Evolutionary conservation across 2,888 invertebrate genomes (phyloP).

Genomic region (Ennomos fuscantarius): DNA sequence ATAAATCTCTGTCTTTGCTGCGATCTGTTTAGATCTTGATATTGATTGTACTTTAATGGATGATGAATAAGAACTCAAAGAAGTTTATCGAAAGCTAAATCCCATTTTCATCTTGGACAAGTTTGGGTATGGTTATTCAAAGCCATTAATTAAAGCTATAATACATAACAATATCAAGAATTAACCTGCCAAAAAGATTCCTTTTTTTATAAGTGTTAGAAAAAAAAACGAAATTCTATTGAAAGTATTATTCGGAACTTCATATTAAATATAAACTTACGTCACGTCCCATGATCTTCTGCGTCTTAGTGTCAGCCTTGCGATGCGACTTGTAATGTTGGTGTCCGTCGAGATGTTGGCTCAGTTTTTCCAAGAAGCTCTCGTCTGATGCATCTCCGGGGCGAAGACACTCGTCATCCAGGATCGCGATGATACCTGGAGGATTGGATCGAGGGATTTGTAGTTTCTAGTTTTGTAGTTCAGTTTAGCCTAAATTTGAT

Average conservation of each 20-base stretch:
- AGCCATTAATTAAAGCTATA: not conserved
- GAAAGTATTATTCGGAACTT: not conserved
- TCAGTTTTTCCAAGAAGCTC: slow-evolving; percentile 93
- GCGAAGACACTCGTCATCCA: slow-evolving; percentile 96
- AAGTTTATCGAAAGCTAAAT: too few relatives aligned
- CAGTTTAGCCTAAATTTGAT: too few relatives aligned
- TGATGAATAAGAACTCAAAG: too few relatives aligned
- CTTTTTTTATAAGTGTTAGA: too few relatives aligned
- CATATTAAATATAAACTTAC: slow-evolving; percentile 78
- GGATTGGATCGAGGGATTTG: not conserved
- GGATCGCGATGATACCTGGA: slow-evolving; percentile 90
- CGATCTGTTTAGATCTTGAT: not conserved
- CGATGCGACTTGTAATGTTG: slow-evolving; percentile 93
- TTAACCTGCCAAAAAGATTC: too few relatives aligned
- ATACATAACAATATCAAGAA: too few relatives aligned
- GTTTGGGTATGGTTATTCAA: too few relatives aligned
- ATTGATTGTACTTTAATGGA: too few relatives aligned
- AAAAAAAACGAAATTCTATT: too few relatives aligned
- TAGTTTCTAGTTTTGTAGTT: too few relatives aligned
- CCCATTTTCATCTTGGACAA: too few relatives aligned
- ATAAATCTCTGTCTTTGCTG: too few relatives aligned
- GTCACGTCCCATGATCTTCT: slow-evolving; percentile 93
- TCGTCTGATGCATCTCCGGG: slow-evolving; percentile 94
- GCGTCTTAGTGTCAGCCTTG: slow-evolving; percentile 90
- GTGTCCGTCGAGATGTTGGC: slow-evolving; percentile 89